Base-by-base conservation (phyloP, 1,140 invertebrate genomes). In the Idris sp. region DNA sequence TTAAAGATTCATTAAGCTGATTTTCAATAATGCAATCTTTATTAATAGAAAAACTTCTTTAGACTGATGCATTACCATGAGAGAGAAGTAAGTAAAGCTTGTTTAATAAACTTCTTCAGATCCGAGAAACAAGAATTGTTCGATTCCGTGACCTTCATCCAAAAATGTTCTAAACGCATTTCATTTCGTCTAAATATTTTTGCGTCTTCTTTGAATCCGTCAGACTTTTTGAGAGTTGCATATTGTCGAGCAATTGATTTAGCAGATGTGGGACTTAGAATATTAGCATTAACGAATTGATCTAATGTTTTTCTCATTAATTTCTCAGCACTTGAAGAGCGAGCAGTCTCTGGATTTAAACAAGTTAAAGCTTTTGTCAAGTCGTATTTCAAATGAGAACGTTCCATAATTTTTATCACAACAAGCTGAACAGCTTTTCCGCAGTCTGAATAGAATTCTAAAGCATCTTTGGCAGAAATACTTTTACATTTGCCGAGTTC, bases 21-120 rank as follows among this genome's bases (percentile, higher is more conserved):
- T 79, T 77, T 38, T 74, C 64, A 5, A 71, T 41, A 26, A 79
- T 58, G 36, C 61, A 68, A 11, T 76, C 77, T 44, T 69, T 64
- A 13, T 79, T 77, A 0, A 77, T 44, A 2, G 74, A 79, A 44
- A 79, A 74, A 11, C 64, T 71, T 49, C 75, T 53, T 56, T 79
- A 74, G 10, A 75, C 30, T 13, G 35, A 44, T 13, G 74, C 64
- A 46, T 77, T 77, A 1, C 74, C 65, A 58, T 77, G 74, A 1
- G 56, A 48, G 13, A 44, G 18, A 26, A 61, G 38, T n/a, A n/a
- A n/a, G n/a, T 30, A 69, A 19, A 10, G 49, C 38, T 19, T 74
- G 14, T 16, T 65, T 6, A 43, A 53, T 8, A 28, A 65, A 65
- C 3, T 10, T 35, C 33, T 13, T 40, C 6, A 56, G 33, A 46